A percentile compares a stretch with the other conserved stretches of the same genome.
phyloP scores from a whole-genome alignment of 2,888 invertebrate species.

The Pandemis cinnamomeana region DNA sequence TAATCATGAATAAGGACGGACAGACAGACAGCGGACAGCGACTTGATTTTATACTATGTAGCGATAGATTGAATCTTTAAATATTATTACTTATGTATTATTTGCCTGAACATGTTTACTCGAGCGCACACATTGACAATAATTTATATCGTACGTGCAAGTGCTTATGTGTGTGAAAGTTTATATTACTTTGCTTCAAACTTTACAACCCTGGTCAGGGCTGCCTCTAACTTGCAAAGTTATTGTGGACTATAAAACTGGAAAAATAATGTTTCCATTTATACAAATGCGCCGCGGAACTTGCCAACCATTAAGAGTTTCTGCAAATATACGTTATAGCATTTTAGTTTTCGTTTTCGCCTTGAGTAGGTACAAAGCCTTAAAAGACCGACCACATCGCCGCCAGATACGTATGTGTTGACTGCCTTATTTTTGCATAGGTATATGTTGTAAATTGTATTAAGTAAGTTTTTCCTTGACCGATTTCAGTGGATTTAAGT shows the following conservation, averaged over 20 bases:
- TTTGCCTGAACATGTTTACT: constrained; percentile 17
- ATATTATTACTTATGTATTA: background rate
- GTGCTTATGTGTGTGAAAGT: constrained; percentile 36
- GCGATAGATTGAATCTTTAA: constrained; percentile 2
- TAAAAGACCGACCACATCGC: no score
- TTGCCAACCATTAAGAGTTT: background rate
- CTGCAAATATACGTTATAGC: background rate
- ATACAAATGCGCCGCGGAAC: background rate
- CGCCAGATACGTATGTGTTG: no score
- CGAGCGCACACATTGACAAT: constrained; percentile 10
- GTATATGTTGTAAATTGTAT: no score
- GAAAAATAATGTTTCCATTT: background rate
- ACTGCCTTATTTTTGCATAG: no score
- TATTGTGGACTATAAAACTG: background rate
- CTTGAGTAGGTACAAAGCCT: no score
- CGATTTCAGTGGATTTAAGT: no score
- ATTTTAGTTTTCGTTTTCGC: no score
- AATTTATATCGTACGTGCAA: constrained; percentile 26
- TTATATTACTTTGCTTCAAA: constrained; percentile 35
- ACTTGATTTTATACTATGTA: background rate
- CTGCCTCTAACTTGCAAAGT: background rate
- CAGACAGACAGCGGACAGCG: no score
- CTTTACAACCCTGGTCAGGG: constrained; percentile 24
- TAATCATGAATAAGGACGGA: no score
- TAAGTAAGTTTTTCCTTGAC: no score